Evolutionary conservation across 2,113 vertebrate genomes (phyloP).

Genomic region (Alexandromys fortis): DNA sequence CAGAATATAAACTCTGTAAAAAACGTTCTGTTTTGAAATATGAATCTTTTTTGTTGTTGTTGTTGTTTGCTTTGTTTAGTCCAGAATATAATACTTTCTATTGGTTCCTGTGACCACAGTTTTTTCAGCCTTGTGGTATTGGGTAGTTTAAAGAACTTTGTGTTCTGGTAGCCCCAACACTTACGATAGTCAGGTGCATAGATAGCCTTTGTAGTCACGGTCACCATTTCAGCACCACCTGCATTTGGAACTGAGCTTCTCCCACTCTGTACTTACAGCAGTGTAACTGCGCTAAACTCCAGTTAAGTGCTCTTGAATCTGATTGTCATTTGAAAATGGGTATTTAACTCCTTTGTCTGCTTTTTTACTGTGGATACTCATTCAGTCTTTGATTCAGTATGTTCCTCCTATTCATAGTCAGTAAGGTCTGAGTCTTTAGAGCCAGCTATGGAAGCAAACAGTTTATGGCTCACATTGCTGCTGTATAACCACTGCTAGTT

Average conservation of each 20-base stretch:
- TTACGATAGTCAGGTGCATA: neutral
- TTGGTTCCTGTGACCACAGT: neutral
- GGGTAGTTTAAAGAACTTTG: neutral
- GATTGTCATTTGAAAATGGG: neutral
- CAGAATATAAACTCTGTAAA: conserved; percentile 40
- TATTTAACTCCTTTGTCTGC: conserved; percentile 34
- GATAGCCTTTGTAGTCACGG: neutral
- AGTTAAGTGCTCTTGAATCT: conserved; percentile 10
- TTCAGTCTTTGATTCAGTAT: neutral
- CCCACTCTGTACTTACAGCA: neutral
- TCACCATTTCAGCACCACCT: neutral
- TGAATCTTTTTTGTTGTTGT: neutral
- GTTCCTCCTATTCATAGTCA: neutral
- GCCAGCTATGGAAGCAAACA: neutral
- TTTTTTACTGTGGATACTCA: neutral
- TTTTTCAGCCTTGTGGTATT: conserved; percentile 8
- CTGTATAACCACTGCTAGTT: neutral
- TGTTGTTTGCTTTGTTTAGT: neutral
- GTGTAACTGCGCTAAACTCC: neutral
- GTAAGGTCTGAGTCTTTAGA: conserved; percentile 5
- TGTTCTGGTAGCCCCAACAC: conserved; percentile 18
- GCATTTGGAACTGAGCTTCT: neutral
- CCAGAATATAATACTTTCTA: neutral
- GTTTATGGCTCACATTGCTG: neutral
- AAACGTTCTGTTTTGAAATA: conserved; percentile 31